These are phyloP conservation scores for Diorhabda sublineata DNA, from an alignment of 1,140 invertebrate species.

Conservation along the genomic window DNA sequence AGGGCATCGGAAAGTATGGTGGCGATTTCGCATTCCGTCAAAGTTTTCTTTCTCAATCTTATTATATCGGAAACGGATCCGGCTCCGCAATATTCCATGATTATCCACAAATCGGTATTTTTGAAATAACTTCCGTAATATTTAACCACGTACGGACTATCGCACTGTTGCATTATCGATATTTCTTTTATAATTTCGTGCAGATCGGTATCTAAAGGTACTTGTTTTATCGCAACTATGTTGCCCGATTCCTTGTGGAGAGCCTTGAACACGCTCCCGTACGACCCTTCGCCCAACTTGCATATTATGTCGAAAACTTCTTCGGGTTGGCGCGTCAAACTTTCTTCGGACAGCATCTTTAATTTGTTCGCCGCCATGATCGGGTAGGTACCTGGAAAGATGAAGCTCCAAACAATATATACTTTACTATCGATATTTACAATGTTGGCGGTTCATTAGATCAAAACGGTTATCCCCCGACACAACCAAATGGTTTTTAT, in stretches of 20 bases:
- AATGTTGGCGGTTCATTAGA: too few species aligned
- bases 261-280: slow-evolving; percentile 68
- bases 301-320: slow-evolving; percentile 98
- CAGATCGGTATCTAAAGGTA: slow-evolving; percentile 97
- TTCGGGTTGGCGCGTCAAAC: slow-evolving; percentile 90
- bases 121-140: slow-evolving; percentile 99
- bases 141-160: slow-evolving; percentile 97
- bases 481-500: too few species aligned
- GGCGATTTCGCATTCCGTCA: slow-evolving; percentile 95
- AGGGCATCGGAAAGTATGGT: slow-evolving; percentile 93
- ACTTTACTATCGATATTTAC: neutral
- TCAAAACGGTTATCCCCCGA: too few species aligned
- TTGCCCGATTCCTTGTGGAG: slow-evolving; percentile 96
- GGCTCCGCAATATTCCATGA: slow-evolving; percentile 99
- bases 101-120: slow-evolving; percentile 99
- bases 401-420: slow-evolving; percentile 22
- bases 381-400: slow-evolving; percentile 18
- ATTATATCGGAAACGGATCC: slow-evolving; percentile 99
- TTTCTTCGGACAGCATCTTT: slow-evolving; percentile 94
- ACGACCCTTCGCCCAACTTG: slow-evolving; percentile 93
- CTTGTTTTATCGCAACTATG: slow-evolving; percentile 97
- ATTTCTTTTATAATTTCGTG: slow-evolving; percentile 99
- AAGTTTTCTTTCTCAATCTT: slow-evolving; percentile 92
- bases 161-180: slow-evolving; percentile 99
- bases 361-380: slow-evolving; percentile 61